phyloP scores from a whole-genome alignment of 2,888 invertebrate genomes.

The Amphipyra berbera region DNA sequence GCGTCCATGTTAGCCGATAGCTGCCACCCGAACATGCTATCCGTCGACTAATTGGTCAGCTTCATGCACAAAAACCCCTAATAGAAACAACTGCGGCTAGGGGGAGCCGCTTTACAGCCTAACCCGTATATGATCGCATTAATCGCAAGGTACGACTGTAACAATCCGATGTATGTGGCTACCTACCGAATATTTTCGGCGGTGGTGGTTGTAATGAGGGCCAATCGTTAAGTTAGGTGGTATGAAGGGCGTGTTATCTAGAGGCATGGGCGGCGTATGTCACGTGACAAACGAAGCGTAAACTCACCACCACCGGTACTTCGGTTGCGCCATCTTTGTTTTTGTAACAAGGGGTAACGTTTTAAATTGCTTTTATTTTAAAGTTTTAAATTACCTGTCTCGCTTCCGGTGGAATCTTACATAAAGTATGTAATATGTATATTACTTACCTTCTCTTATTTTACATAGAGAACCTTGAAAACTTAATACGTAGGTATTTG shows the following conservation, averaged over 20 bases:
- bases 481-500: background rate
- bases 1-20: conserved; percentile 80
- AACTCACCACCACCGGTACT: conserved; percentile 78
- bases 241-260: conserved; percentile 80
- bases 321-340: conserved; percentile 81
- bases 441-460: background rate
- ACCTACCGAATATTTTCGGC: conserved; percentile 68
- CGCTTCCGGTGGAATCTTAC: conserved; percentile 44
- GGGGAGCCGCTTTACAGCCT: conserved; percentile 74
- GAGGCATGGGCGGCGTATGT: conserved; percentile 80
- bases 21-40: conserved; percentile 85
- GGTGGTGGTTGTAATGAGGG: conserved; percentile 68
- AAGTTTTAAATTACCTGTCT: conserved; percentile 59
- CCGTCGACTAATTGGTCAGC: conserved; percentile 85
- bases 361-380: conserved; percentile 59
- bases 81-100: conserved; percentile 76
- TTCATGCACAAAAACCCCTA: conserved; percentile 84
- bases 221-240: conserved; percentile 76
- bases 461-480: conserved; percentile 11
- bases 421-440: conserved; percentile 11
- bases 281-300: conserved; percentile 79
- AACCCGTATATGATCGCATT: conserved; percentile 74
- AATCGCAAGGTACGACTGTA: conserved; percentile 64
- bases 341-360: conserved; percentile 72
- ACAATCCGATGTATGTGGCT: conserved; percentile 56